A percentile compares a stretch with the other conserved stretches of the same genome.
Conservation (phyloP, 37 sponge, comb jelly and placozoan species). For the Tethya wilhelma region DNA sequence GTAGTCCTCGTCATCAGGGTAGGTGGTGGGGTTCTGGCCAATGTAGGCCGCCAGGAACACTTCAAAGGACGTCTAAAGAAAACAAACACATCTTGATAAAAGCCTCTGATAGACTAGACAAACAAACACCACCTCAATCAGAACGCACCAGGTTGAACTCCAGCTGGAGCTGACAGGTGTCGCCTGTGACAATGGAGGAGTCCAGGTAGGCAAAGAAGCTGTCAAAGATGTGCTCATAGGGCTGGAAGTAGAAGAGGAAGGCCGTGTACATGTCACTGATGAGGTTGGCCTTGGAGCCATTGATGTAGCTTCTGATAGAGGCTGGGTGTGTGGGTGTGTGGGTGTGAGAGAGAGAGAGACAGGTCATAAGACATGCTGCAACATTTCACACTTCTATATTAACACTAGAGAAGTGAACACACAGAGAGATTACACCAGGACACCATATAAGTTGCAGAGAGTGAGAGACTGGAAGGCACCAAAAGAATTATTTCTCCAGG, state of each 20-base stretch:
- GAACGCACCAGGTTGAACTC: background rate
- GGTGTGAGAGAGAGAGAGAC: background rate
- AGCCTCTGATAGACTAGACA: background rate
- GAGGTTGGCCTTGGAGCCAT: background rate
- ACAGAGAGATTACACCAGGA: too few relatives aligned
- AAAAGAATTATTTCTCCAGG: too few relatives aligned
- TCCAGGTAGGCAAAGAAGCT: conserved; percentile 40
- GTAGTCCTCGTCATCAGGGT: background rate
- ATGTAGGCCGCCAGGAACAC: conserved; percentile 33
- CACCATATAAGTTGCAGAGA: too few relatives aligned
- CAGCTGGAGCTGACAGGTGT: background rate
- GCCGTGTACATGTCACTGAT: background rate
- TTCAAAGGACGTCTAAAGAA: conserved; percentile 33
- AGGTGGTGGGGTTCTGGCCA: background rate
- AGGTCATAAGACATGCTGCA: background rate
- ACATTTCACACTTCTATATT: too few relatives aligned
- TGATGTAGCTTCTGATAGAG: background rate
- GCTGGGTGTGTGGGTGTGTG: conserved; percentile 3
- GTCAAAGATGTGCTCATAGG: conserved; percentile 31
- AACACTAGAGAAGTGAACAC: too few relatives aligned
- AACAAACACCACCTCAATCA: background rate
- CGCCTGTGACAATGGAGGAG: conserved; percentile 10
- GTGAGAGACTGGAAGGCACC: too few relatives aligned
- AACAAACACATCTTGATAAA: background rate
- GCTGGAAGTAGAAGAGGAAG: conserved; percentile 19